A percentile compares a stretch with the other conserved stretches of the same genome.
These are phyloP conservation scores for Perognathus longimembris DNA, from an alignment of 2,113 vertebrate species.

Conservation along the genomic window DNA sequence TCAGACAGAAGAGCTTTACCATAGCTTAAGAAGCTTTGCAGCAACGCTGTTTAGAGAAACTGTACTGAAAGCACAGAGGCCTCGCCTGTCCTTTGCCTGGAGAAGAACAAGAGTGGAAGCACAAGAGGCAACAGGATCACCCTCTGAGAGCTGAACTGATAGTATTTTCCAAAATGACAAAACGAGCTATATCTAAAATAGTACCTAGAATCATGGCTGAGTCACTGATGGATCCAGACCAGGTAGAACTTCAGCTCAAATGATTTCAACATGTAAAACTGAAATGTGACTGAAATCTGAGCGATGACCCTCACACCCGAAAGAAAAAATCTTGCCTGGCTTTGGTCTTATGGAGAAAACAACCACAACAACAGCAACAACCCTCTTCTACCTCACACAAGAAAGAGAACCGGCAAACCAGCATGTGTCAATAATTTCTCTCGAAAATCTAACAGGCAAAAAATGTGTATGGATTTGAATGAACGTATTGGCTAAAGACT, in stretches of 20 bases:
- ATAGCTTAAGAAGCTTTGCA: slow-evolving; percentile 9
- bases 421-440: not conserved
- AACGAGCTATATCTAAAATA: not conserved
- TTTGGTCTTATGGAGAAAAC: not conserved
- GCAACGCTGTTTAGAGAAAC: not conserved
- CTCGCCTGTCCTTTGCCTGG: not conserved
- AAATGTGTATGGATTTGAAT: not conserved
- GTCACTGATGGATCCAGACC: not conserved
- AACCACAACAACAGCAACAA: too few species aligned
- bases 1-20: not conserved
- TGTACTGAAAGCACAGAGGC: not conserved
- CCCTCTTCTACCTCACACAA: not conserved
- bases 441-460: not conserved
- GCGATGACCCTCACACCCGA: not conserved
- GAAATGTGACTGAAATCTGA: slow-evolving; percentile 9
- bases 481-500: not conserved
- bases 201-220: not conserved
- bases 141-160: not conserved
- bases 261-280: not conserved
- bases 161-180: not conserved
- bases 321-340: not conserved
- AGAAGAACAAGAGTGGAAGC: rapidly evolving
- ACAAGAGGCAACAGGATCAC: not conserved
- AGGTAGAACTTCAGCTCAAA: not conserved
- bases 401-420: not conserved